Base-by-base conservation (phyloP, 2,888 invertebrate species). In the Theretra japonica region DNA sequence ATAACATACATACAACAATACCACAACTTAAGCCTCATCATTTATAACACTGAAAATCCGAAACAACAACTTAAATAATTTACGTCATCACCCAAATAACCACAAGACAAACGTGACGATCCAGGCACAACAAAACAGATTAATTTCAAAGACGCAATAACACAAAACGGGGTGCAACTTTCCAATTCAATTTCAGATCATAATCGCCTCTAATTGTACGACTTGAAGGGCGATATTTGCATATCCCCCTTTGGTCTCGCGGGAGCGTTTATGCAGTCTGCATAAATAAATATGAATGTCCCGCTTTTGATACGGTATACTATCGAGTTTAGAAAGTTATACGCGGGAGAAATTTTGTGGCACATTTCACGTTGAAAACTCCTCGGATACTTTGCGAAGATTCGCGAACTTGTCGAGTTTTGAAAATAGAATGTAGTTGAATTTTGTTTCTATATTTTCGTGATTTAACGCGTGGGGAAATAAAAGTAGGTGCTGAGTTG, bases 141-240 rank as follows among this genome's bases (percentile, higher is more conserved):
- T 65, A 65, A 65, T 65, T 65, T 65, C 65, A 65, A 65, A 65
- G 48, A 65, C 65, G 41, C 15, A 53, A 53, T 53, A 53, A 53
- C 53, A 53, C 53, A 23, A 58, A 25, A 48, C 65, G 65, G 65
- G 65, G 65, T 65, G 65, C 48, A 65, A 65, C 48, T 53, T 65
- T 56, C 41, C 62, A 70, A 62, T 71, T 71, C 56, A 65, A 65
- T 71, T 65, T 59, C 62, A 70, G 75, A 78, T 87, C 80, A 91
- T 93, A 92, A 93, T 92, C 88, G 86, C 83, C 88, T 90, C 85
- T 93, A 92, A 93, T 93, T 93, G 90, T 88, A 83, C 82, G 74
- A 72, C 82, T 84, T 83, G 88, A 92, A 91, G 90, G 90, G 88
- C 87, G 83, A 83, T 72, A 92, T 93, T 92, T 93, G 88, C 91